Conservation (phyloP, 1,140 invertebrate species). For the Drosophila takahashii region DNA sequence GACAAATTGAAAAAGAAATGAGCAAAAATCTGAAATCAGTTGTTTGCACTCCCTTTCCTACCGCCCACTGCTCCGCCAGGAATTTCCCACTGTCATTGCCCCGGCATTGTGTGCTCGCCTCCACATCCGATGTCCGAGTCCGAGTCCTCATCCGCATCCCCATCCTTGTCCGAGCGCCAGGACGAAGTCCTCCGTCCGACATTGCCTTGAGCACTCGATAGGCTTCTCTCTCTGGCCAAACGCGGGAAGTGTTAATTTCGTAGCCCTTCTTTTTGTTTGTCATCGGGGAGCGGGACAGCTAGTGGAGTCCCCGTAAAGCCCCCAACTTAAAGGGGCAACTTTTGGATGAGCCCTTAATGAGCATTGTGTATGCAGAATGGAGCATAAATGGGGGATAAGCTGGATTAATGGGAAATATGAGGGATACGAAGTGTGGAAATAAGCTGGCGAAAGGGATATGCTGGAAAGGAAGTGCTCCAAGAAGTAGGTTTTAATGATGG, state of each 20-base stretch:
- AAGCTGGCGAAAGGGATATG: slow-evolving; percentile 30
- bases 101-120: slow-evolving; percentile 52
- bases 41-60: slow-evolving; percentile 55
- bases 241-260: slow-evolving; percentile 78
- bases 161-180: slow-evolving; percentile 13
- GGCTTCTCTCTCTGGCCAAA: slow-evolving; percentile 41
- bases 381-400: slow-evolving; percentile 49
- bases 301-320: slow-evolving; percentile 20
- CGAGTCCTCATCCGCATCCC: slow-evolving; percentile 21
- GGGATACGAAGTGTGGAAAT: slow-evolving; percentile 22
- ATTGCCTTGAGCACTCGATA: slow-evolving; percentile 73
- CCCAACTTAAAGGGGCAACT: slow-evolving; percentile 54
- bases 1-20: slow-evolving; percentile 79
- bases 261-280: slow-evolving; percentile 74
- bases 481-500: slow-evolving; percentile 30
- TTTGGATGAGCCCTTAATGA: slow-evolving; percentile 66
- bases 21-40: slow-evolving; percentile 74
- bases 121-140: slow-evolving; percentile 30
- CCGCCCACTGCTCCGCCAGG: neutral
- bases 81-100: slow-evolving; percentile 20
- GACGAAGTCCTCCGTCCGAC: slow-evolving; percentile 43
- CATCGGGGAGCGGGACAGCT: slow-evolving; percentile 33
- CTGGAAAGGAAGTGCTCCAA: slow-evolving; percentile 6
- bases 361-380: slow-evolving; percentile 43
- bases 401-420: slow-evolving; percentile 11